Evolutionary conservation across 2,113 vertebrate species (phyloP).

Genomic region (Entelurus aequoreus): DNA sequence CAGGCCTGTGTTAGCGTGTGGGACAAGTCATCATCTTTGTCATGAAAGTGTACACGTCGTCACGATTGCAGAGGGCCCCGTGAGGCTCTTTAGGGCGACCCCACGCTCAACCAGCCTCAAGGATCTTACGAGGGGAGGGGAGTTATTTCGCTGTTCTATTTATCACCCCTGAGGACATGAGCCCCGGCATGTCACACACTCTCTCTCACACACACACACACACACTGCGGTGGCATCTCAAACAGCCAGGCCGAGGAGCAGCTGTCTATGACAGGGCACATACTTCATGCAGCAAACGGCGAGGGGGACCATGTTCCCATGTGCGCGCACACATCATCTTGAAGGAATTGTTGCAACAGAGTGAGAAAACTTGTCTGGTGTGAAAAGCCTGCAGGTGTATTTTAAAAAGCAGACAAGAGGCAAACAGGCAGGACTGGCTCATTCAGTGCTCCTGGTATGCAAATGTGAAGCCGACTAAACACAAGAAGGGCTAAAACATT

Average conservation of each 20-base stretch:
- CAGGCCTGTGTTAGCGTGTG: too few relatives aligned
- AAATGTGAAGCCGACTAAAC: background rate
- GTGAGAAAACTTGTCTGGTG: constrained; percentile 10
- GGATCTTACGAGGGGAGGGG: constrained; percentile 48
- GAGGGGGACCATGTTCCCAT: constrained; percentile 5
- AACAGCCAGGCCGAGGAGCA: constrained; percentile 82
- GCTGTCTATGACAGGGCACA: constrained; percentile 82
- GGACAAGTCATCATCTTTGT: too few relatives aligned
- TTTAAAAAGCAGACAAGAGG: background rate
- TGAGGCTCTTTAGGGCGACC: constrained; percentile 8
- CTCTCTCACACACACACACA: constrained; percentile 11
- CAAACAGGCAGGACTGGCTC: constrained; percentile 4
- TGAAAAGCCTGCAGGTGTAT: constrained; percentile 6
- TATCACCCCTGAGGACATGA: constrained; percentile 82
- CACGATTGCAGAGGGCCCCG: too few relatives aligned
- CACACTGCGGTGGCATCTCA: constrained; percentile 73
- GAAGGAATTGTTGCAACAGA: constrained; percentile 28
- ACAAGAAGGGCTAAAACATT: background rate
- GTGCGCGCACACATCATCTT: constrained; percentile 11
- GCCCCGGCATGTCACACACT: constrained; percentile 74
- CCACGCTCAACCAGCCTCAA: constrained; percentile 41
- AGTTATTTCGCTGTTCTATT: constrained; percentile 84
- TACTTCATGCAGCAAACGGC: constrained; percentile 58
- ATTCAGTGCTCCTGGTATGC: background rate
- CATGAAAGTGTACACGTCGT: too few relatives aligned